Conservation (phyloP, 2,888 invertebrate species). For the Pasiphila rectangulata region DNA sequence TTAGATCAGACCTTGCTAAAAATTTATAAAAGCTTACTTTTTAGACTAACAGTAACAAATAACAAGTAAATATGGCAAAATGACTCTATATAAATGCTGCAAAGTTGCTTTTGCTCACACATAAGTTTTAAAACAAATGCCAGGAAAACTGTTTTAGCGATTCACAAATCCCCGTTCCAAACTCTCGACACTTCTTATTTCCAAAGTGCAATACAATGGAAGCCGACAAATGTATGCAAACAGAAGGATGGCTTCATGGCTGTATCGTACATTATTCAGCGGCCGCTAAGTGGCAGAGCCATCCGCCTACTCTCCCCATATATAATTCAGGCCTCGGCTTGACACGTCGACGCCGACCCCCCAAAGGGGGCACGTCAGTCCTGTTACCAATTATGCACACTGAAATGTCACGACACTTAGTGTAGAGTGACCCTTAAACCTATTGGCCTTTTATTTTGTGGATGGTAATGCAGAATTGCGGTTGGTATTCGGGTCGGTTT, state of each 20-base stretch:
- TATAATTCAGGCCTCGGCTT: conserved; percentile 73
- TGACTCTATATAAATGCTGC: too few relatives aligned
- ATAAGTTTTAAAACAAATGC: too few relatives aligned
- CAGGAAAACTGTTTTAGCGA: too few relatives aligned
- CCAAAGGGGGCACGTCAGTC: conserved; percentile 61
- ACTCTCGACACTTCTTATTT: too few relatives aligned
- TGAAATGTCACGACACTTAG: conserved; percentile 73
- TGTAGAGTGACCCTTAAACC: conserved; percentile 74
- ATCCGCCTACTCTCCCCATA: conserved; percentile 69
- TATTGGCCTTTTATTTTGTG: conserved; percentile 74
- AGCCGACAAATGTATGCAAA: conserved; percentile 44
- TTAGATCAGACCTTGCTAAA: too few relatives aligned
- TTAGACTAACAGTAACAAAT: too few relatives aligned
- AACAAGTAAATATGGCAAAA: too few relatives aligned
- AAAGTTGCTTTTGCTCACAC: too few relatives aligned
- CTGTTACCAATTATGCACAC: conserved; percentile 74
- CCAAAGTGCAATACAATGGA: conserved; percentile 25
- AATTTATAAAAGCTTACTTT: too few relatives aligned
- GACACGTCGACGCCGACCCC: conserved; percentile 74
- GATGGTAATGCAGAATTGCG: conserved; percentile 37
- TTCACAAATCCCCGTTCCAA: too few relatives aligned
- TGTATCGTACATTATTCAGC: conserved; percentile 70
- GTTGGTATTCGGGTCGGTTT: conserved; percentile 28
- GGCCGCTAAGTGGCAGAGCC: conserved; percentile 72
- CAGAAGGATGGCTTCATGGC: conserved; percentile 49